Conservation (phyloP, 2,797 vertebrate species). For the Poecile montanus region DNA sequence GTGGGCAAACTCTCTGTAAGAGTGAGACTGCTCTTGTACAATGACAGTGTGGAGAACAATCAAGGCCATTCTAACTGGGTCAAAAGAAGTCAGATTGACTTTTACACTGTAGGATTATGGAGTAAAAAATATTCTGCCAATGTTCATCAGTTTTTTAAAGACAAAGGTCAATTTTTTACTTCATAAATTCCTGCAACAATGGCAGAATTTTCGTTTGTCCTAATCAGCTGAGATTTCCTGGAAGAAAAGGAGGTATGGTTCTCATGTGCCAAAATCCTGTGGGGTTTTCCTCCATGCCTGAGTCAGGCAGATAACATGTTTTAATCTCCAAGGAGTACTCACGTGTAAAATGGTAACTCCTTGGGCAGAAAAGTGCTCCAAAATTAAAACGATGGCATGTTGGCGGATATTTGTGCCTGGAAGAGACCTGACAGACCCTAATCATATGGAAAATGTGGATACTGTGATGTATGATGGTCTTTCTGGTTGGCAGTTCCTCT, state of each 20-base stretch:
- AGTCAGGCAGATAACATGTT: not conserved
- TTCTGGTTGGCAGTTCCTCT: constrained; percentile 10
- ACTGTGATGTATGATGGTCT: not conserved
- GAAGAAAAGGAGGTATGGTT: not conserved
- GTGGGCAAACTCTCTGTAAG: not conserved
- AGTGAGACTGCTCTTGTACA: not conserved
- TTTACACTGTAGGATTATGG: not conserved
- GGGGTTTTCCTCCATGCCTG: not conserved
- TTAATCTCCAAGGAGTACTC: not conserved
- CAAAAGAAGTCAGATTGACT: not conserved
- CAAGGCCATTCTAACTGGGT: not conserved
- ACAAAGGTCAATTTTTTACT: not conserved
- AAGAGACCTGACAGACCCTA: not conserved
- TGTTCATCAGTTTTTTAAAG: not conserved
- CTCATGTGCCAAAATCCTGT: not conserved
- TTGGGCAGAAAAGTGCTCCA: constrained; percentile 3
- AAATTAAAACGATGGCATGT: constrained; percentile 34
- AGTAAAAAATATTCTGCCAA: not conserved
- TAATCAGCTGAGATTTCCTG: not conserved
- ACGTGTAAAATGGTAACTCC: not conserved
- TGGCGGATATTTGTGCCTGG: not conserved
- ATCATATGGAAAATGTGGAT: constrained; percentile 8
- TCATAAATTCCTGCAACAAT: not conserved
- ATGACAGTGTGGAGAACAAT: not conserved
- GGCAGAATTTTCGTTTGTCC: not conserved